These are phyloP conservation scores for Dunckerocampus dactyliophorus DNA, from an alignment of 2,113 vertebrate genomes.

Conservation along the genomic window DNA sequence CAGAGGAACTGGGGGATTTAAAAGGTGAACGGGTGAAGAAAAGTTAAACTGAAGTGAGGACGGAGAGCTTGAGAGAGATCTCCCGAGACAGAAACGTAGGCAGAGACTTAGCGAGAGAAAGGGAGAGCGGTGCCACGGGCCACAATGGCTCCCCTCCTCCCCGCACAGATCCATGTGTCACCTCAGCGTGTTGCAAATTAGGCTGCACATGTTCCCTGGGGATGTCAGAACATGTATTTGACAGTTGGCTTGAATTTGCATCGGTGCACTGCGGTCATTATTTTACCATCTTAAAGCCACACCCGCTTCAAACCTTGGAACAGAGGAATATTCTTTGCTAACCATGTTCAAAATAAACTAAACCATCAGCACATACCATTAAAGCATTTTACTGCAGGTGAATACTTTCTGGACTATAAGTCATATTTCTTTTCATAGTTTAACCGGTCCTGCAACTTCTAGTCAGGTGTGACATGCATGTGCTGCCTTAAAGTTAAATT, in stretches of 20 bases:
- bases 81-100: slow-evolving; percentile 43
- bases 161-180: slow-evolving; percentile 59
- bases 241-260: slow-evolving; percentile 49
- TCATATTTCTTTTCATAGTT: no score
- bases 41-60: slow-evolving; percentile 46
- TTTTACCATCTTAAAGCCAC: not conserved
- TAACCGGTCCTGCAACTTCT: no score
- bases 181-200: slow-evolving; percentile 59
- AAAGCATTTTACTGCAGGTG: no score
- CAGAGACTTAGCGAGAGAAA: slow-evolving; percentile 22
- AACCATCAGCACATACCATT: no score
- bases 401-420: no score
- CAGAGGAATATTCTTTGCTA: not conserved
- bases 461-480: no score
- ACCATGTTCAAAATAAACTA: no score
- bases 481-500: no score
- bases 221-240: slow-evolving; percentile 61
- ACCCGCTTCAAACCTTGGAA: not conserved
- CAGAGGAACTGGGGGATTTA: not conserved
- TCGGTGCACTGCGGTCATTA: slow-evolving; percentile 33
- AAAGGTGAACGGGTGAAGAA: slow-evolving; percentile 14
- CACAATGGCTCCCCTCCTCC: slow-evolving; percentile 40
- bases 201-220: slow-evolving; percentile 58
- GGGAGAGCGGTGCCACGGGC: slow-evolving; percentile 42
- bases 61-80: slow-evolving; percentile 47